Evolutionary conservation across 2,113 vertebrate genomes (phyloP).

Genomic region (Lepidiolamprologus cunningtoni): DNA sequence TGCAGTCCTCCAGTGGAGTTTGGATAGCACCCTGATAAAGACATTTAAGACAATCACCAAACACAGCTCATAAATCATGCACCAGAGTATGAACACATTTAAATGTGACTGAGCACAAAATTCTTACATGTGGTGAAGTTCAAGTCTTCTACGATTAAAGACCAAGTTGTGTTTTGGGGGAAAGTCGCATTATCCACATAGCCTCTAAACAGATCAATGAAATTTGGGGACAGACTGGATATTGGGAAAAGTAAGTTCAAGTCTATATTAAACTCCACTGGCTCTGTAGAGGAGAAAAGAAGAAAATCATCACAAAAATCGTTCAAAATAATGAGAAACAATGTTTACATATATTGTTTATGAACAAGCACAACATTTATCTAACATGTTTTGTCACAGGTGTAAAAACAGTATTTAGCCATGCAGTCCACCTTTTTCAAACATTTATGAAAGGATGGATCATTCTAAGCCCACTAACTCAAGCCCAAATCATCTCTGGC

Average conservation of each 20-base stretch:
- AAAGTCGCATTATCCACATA: rapidly evolving
- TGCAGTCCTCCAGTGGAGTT: too few species aligned
- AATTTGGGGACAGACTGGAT: too few species aligned
- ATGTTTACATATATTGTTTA: not conserved
- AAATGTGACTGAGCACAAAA: rapidly evolving
- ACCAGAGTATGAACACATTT: too few species aligned
- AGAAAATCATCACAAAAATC: too few species aligned
- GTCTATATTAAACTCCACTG: too few species aligned
- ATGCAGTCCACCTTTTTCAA: not conserved
- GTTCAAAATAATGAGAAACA: rapidly evolving
- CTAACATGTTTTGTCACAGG: rapidly evolving
- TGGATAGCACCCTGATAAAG: too few species aligned
- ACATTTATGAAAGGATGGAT: not conserved
- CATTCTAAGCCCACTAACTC: not conserved
- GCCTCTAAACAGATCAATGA: too few species aligned
- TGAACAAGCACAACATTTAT: rapidly evolving
- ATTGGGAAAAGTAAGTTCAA: too few species aligned
- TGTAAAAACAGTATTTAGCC: not conserved
- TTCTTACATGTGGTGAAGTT: too few species aligned
- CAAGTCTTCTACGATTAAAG: rapidly evolving
- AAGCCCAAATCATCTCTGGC: rapidly evolving
- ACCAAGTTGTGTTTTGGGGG: rapidly evolving
- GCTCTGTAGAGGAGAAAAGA: too few species aligned
- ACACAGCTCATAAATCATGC: too few species aligned
- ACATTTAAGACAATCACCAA: rapidly evolving